Evolutionary conservation across 2,113 vertebrate genomes (phyloP).

Genomic region (Pelvicachromis taeniatus): DNA sequence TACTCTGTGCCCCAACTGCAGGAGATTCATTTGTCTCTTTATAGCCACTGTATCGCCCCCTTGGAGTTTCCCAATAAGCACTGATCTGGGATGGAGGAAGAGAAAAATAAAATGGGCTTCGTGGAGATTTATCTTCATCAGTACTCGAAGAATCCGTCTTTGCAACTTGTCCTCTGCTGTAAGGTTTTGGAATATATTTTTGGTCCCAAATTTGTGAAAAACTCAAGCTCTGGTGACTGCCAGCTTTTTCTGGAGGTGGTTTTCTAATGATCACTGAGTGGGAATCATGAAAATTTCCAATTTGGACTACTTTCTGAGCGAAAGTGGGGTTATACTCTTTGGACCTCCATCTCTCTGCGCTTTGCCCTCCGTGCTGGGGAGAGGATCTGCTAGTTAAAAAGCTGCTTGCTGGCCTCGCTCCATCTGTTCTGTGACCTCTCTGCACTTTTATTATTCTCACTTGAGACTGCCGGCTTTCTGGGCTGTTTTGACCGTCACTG

Average conservation of each 20-base stretch:
- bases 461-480: not conserved
- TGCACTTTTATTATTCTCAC: not conserved
- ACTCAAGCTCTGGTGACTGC: not conserved
- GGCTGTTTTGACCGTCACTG: not conserved
- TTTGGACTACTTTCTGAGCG: not conserved
- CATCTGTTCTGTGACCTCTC: not conserved
- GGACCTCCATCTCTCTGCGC: not conserved
- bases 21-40: slow-evolving; percentile 1
- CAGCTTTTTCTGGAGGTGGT: not conserved
- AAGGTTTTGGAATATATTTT: not conserved
- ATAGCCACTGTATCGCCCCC: not conserved
- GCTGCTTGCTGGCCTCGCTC: not conserved
- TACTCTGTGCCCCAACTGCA: not conserved
- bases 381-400: not conserved
- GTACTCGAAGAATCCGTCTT: not conserved
- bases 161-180: not conserved
- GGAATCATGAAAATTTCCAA: not conserved
- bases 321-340: not conserved
- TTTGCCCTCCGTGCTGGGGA: not conserved
- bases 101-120: not conserved
- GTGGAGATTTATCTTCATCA: not conserved
- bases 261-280: not conserved
- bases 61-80: not conserved
- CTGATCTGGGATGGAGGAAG: not conserved
- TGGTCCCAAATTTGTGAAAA: not conserved